Conservation (phyloP, 1,140 invertebrate species). For the Bombus vancouverensis region DNA sequence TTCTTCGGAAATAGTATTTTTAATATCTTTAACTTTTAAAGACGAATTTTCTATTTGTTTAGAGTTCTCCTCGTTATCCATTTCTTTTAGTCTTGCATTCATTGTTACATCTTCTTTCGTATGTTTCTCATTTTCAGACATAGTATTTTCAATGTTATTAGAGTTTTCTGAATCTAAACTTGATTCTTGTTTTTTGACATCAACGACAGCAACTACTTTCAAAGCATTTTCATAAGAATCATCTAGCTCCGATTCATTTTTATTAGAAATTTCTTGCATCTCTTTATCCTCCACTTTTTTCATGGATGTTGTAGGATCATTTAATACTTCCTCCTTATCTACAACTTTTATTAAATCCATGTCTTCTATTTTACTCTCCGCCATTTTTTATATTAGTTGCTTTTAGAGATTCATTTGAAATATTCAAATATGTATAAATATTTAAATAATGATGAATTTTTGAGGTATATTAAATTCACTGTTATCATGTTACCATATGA, state of each 20-base stretch:
- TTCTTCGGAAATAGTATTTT: background rate
- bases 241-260: background rate
- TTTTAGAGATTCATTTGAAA: slow-evolving; percentile 28
- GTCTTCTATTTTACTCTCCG: slow-evolving; percentile 43
- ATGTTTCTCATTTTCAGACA: background rate
- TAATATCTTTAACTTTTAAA: background rate
- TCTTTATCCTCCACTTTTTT: slow-evolving; percentile 10
- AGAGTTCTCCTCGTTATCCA: background rate
- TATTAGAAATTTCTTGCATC: background rate
- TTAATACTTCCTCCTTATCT: slow-evolving; percentile 9
- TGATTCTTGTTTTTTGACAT: background rate
- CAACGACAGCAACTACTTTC: background rate
- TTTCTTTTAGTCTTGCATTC: slow-evolving; percentile 4
- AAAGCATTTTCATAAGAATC: background rate
- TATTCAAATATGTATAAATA: slow-evolving; percentile 37
- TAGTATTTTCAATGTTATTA: background rate
- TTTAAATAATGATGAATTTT: slow-evolving; percentile 5
- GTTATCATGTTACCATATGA: slow-evolving; percentile 33
- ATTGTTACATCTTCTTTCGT: background rate
- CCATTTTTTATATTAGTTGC: slow-evolving; percentile 51
- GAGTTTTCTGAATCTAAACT: background rate
- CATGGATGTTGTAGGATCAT: background rate
- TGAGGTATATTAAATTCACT: background rate
- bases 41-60: background rate
- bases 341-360: slow-evolving; percentile 7